Percentiles rank a stretch among this genome's conserved stretches.
phyloP scores from a whole-genome alignment of 1,140 invertebrate species.

The Drosophila varians region DNA sequence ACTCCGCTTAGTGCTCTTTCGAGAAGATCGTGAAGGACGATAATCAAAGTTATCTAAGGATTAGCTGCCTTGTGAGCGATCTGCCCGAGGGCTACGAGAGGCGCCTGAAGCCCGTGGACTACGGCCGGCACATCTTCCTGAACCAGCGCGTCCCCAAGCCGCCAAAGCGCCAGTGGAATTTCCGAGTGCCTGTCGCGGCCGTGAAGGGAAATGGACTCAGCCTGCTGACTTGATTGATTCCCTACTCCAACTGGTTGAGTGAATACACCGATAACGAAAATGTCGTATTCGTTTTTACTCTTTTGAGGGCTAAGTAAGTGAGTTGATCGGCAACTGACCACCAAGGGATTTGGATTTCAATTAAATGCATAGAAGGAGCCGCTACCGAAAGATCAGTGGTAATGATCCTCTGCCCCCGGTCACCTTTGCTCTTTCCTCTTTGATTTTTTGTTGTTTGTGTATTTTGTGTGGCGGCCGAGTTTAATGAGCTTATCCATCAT shows the following conservation, averaged over 20 bases:
- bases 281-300: constrained; percentile 22
- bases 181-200: constrained; percentile 19
- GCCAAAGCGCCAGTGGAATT: constrained; percentile 11
- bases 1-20: not conserved
- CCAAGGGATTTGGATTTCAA: constrained; percentile 62
- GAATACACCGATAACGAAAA: constrained; percentile 53
- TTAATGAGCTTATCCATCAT: constrained; percentile 82
- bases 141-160: not conserved
- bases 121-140: constrained; percentile 4
- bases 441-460: not conserved
- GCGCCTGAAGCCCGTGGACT: not conserved
- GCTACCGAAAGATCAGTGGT: constrained; percentile 46
- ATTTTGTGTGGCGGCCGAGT: constrained; percentile 28
- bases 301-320: constrained; percentile 1
- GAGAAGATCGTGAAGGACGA: not conserved
- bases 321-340: constrained; percentile 29
- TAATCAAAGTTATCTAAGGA: not conserved
- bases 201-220: constrained; percentile 21
- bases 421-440: constrained; percentile 1
- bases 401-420: constrained; percentile 26
- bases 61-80: constrained; percentile 7
- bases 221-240: constrained; percentile 42
- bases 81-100: constrained; percentile 5
- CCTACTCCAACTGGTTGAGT: not conserved
- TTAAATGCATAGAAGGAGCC: constrained; percentile 54